phyloP scores from a whole-genome alignment of 2,888 invertebrate genomes.

The Romanomermis culicivorax region DNA sequence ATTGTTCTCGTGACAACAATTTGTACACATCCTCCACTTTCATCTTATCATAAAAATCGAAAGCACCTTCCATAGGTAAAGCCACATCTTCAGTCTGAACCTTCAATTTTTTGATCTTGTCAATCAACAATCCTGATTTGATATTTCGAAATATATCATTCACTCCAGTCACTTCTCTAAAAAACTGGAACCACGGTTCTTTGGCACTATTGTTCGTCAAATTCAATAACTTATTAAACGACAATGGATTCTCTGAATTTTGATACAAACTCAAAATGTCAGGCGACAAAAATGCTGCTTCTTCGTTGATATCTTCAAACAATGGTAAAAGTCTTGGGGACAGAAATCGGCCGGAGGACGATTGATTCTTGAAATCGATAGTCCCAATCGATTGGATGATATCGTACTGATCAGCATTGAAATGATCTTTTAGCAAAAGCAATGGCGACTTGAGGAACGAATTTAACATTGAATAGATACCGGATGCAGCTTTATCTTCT shows the following conservation, averaged over 20 bases:
- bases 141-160: not conserved
- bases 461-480: no score
- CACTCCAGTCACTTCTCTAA: not conserved
- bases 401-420: no score
- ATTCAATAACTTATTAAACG: not conserved
- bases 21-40: not conserved
- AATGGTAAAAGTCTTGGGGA: not conserved
- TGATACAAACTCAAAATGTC: not conserved
- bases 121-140: not conserved
- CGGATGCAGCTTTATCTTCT: no score
- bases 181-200: not conserved
- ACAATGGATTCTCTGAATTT: not conserved
- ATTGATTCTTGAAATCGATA: no score
- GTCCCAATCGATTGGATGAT: no score
- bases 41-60: not conserved
- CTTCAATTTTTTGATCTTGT: not conserved
- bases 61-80: no score
- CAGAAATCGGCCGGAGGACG: no score
- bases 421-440: no score
- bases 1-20: not conserved
- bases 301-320: not conserved
- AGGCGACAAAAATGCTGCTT: not conserved
- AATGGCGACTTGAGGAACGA: no score
- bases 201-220: not conserved
- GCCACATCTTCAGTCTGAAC: no score